Evolutionary conservation across 2,888 invertebrate species (phyloP).

Genomic region (Amphipoea lucens): DNA sequence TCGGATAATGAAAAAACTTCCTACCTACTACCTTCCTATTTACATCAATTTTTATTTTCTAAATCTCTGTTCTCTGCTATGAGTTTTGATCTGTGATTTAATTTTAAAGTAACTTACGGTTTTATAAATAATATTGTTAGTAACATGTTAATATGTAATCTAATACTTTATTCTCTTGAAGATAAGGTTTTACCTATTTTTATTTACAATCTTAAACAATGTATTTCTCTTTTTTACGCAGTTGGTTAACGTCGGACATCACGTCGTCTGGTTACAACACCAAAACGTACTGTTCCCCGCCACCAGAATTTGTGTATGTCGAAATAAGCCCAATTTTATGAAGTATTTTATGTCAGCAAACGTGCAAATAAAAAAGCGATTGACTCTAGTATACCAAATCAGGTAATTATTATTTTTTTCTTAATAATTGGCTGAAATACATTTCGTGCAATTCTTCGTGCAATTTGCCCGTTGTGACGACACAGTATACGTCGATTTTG

Average conservation of each 20-base stretch:
- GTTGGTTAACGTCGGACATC: constrained; percentile 41
- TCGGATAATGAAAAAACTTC: not conserved
- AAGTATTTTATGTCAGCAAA: not conserved
- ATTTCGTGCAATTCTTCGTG: constrained; percentile 75
- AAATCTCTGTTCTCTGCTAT: not conserved
- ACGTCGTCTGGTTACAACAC: constrained; percentile 39
- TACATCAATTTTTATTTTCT: not conserved
- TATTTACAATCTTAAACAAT: not conserved
- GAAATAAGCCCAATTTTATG: not conserved
- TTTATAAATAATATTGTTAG: not conserved
- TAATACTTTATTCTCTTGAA: not conserved
- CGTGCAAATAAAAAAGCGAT: constrained; percentile 61
- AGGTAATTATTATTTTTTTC: not conserved
- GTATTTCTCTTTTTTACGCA: constrained; percentile 4
- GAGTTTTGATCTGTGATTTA: not conserved
- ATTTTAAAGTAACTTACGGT: not conserved
- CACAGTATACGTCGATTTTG: constrained; percentile 83
- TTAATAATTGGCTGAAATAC: constrained; percentile 49
- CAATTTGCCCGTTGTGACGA: constrained; percentile 80
- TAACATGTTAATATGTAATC: not conserved
- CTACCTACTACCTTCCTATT: not conserved
- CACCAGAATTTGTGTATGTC: not conserved
- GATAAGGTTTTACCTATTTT: not conserved
- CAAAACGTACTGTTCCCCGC: not conserved
- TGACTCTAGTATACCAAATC: rapidly evolving